Evolutionary conservation across 2,113 vertebrate genomes (phyloP).

Genomic region (Marmota monax): DNA sequence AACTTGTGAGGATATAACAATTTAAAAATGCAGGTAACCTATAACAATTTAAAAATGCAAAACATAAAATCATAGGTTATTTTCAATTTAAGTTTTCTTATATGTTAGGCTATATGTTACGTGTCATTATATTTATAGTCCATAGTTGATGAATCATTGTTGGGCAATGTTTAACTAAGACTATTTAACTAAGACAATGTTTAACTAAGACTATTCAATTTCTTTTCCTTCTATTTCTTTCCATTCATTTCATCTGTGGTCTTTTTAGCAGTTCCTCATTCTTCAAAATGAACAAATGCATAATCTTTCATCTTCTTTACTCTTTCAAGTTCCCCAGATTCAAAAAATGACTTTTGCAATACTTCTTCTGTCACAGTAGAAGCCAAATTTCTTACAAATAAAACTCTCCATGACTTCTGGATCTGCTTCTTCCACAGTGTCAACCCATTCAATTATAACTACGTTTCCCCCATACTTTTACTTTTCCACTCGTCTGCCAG

Average conservation of each 20-base stretch:
- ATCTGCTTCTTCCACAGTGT: constrained; percentile 98
- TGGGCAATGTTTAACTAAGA: too few relatives aligned
- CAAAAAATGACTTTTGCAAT: constrained; percentile 97
- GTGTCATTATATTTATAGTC: too few relatives aligned
- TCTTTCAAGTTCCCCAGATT: constrained; percentile 98
- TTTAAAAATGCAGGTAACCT: constrained; percentile 98
- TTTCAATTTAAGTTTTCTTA: constrained; percentile 92
- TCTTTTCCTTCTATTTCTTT: too few relatives aligned
- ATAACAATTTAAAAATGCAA: constrained; percentile 96
- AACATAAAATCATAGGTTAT: constrained; percentile 97
- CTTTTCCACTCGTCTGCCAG: constrained; percentile 98
- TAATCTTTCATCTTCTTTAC: constrained; percentile 99
- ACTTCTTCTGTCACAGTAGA: constrained; percentile 98
- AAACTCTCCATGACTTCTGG: constrained; percentile 98
- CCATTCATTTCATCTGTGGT: too few relatives aligned
- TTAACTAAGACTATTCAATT: too few relatives aligned
- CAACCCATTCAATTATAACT: constrained; percentile 99
- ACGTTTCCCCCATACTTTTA: constrained; percentile 98
- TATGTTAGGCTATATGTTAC: too few relatives aligned
- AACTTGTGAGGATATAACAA: constrained; percentile 98
- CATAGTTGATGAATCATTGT: too few relatives aligned
- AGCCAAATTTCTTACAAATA: constrained; percentile 98
- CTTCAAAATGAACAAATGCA: constrained; percentile 99
- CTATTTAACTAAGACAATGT: too few relatives aligned
- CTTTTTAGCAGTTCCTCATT: constrained; percentile 96